These are phyloP conservation scores for Champsocephalus esox DNA, from an alignment of 2,797 vertebrate genomes.

Conservation along the genomic window DNA sequence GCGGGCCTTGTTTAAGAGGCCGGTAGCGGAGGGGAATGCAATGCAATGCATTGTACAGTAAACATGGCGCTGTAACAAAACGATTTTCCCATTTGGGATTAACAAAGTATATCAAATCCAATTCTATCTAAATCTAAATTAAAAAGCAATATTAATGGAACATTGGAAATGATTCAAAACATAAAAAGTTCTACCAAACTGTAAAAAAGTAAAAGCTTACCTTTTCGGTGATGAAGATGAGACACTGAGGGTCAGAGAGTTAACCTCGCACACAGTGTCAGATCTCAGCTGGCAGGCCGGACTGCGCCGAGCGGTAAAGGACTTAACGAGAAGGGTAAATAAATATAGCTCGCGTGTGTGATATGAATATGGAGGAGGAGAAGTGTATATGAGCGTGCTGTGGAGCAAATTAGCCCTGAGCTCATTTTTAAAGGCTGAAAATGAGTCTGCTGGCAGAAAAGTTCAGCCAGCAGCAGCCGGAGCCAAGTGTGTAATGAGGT, in stretches of 20 bases:
- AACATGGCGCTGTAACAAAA: no score
- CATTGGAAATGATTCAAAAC: background rate
- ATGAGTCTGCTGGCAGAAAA: constrained; percentile 77
- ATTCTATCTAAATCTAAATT: no score
- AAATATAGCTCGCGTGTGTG: constrained; percentile 41
- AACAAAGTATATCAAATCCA: no score
- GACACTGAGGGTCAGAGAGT: background rate
- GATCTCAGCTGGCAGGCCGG: constrained; percentile 40
- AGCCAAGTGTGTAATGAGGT: constrained; percentile 85
- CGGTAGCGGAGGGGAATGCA: no score
- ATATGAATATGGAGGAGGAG: constrained; percentile 71
- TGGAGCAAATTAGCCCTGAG: constrained; percentile 77
- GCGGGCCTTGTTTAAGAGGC: no score
- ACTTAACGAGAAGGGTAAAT: constrained; percentile 46
- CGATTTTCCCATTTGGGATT: no score
- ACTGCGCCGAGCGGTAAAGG: constrained; percentile 25
- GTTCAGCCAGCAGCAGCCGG: constrained; percentile 62
- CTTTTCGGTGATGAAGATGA: background rate
- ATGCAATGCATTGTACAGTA: no score
- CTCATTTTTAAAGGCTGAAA: constrained; percentile 72
- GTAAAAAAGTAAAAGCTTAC: background rate
- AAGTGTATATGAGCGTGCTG: constrained; percentile 71
- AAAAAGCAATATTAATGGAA: background rate
- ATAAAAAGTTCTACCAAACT: background rate
- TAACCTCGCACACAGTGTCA: background rate